Conservation (phyloP, 2,113 vertebrate species). For the Lepus americanus region DNA sequence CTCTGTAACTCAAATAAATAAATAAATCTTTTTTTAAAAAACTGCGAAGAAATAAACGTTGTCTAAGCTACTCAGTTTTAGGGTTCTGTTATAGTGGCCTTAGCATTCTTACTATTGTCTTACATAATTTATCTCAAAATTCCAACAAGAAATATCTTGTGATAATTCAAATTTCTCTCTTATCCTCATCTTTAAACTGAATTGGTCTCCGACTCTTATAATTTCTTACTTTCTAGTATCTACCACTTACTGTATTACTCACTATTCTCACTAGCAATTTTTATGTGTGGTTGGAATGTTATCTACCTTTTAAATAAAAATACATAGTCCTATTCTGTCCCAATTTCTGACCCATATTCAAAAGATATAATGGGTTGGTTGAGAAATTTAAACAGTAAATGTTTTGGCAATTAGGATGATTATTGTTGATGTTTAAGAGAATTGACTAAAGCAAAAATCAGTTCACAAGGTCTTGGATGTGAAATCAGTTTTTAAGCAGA, state of each 20-base stretch:
- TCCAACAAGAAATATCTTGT: not conserved
- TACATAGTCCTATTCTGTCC: not conserved
- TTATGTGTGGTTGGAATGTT: not conserved
- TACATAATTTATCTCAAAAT: too few relatives aligned
- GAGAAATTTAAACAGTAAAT: not conserved
- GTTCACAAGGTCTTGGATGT: not conserved
- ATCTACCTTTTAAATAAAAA: not conserved
- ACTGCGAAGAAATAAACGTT: too few relatives aligned
- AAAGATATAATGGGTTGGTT: not conserved
- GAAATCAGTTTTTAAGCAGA: constrained; percentile 50
- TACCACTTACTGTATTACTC: not conserved
- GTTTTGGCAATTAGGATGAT: not conserved
- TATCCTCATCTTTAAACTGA: not conserved
- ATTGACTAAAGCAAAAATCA: constrained; percentile 11
- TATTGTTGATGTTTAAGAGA: constrained; percentile 8
- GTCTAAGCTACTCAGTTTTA: not conserved
- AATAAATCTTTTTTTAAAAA: too few relatives aligned
- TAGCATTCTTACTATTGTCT: not conserved
- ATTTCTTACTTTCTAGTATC: not conserved
- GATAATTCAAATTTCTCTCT: not conserved
- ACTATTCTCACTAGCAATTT: not conserved
- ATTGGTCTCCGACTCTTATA: not conserved
- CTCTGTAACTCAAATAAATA: too few relatives aligned
- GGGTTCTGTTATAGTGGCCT: not conserved
- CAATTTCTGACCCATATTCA: constrained; percentile 20